Base-by-base conservation (phyloP, 2,888 invertebrate species). In the Tenodera sinensis region DNA sequence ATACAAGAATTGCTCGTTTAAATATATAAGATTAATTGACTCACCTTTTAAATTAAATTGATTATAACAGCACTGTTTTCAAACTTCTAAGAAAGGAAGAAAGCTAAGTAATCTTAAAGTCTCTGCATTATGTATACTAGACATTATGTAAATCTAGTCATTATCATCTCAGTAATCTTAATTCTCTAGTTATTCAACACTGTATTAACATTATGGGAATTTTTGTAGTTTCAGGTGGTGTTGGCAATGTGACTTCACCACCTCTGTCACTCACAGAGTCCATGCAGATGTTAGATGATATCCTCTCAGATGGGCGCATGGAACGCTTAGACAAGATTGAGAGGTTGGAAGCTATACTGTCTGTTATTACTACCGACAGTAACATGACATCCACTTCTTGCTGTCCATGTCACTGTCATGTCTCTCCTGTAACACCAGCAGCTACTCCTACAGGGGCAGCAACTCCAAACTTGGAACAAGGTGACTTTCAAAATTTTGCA, bases 261-360 rank as follows among this genome's bases (percentile, higher is more conserved):
- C 97, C 97, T 25, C 97, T 97, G 28, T 97, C 97, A 92, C 94
- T 98, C 90, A 97, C 97, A 6, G 97, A 98, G 93, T 97, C 97
- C 1, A 97, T 98, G 97, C 97, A 97, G 93, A 95, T 97, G 94
- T 96, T 98, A 94, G 97, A 98, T 92, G 96, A 97, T 92, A 96
- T 98, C 91, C 94, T 98, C 89, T 96, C 97, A 90, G 97, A 98
- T 93, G 95, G 95, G 90, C 96, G 96, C 91, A 97, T 98, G 95
- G 97, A 98, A 92, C 95, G 97, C 91, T 95, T 97, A 82, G 97
- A 97, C 91, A 97, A 97, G 93, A 97, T 98, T 90, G 98, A 98
- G 92, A 96, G 97, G 92, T 94, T 98, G 85, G 98, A 98, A 93
- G 97, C 97, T 85, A 97, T 98, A 91, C 93, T 98, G 90, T 97